Conservation (phyloP, 2,113 vertebrate genomes). For the Brevimyrus niger region DNA sequence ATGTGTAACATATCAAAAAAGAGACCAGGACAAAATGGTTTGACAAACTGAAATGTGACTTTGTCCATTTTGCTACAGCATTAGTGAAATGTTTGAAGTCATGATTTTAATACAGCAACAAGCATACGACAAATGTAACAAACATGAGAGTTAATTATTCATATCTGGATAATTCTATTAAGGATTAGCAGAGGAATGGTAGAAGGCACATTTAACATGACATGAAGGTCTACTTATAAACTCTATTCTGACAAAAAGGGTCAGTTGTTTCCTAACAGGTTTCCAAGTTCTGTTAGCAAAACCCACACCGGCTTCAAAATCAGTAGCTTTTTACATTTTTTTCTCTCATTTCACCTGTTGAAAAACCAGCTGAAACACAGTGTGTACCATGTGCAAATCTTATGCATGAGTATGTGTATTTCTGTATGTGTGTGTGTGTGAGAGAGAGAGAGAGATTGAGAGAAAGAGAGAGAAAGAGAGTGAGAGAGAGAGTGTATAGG, state of each 20-base stretch:
- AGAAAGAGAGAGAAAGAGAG: background rate
- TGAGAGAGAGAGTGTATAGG: background rate
- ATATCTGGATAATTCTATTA: conserved; percentile 58
- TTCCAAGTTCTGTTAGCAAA: conserved; percentile 53
- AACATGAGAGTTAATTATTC: conserved; percentile 56
- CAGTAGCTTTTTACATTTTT: background rate
- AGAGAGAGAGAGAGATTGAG: background rate
- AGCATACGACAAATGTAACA: conserved; percentile 9
- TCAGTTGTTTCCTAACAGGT: conserved; percentile 38
- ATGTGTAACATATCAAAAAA: background rate
- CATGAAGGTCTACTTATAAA: conserved; percentile 55
- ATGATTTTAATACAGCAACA: background rate
- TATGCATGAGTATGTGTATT: background rate
- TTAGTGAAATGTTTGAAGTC: background rate
- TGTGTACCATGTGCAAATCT: background rate
- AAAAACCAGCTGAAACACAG: conserved; percentile 7
- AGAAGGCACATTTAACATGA: conserved; percentile 64
- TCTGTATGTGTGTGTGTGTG: background rate
- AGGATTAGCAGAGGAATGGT: conserved; percentile 63
- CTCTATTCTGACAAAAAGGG: conserved; percentile 7
- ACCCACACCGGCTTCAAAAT: conserved; percentile 26
- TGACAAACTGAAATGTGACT: background rate
- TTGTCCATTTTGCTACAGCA: background rate
- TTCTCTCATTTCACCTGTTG: background rate
- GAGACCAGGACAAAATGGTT: background rate